Percentiles rank a stretch among this genome's conserved stretches.
phyloP scores from a whole-genome alignment of 2,113 vertebrate genomes.

The Anolis carolinensis region DNA sequence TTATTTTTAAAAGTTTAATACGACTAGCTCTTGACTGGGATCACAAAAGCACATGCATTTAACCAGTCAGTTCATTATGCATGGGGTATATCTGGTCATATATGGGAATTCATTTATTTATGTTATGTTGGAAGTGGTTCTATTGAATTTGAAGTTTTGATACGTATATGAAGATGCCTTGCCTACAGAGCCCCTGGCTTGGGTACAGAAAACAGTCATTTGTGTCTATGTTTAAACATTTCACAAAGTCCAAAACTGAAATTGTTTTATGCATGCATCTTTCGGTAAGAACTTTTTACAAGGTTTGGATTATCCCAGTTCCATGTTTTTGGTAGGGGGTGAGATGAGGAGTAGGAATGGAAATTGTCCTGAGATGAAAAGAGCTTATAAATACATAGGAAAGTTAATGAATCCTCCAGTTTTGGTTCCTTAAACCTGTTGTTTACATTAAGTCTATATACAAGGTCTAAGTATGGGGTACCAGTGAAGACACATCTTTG shows the following conservation, averaged over 20 bases:
- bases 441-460: too few relatives aligned
- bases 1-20: background rate
- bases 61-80: background rate
- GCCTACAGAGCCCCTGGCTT: background rate
- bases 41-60: background rate
- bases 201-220: background rate
- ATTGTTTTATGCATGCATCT: background rate
- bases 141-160: too few relatives aligned
- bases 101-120: background rate
- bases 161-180: background rate
- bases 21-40: background rate
- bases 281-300: background rate
- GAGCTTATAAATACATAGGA: conserved; percentile 9
- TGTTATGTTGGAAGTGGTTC: too few relatives aligned
- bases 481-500: background rate
- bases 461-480: too few relatives aligned
- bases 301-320: background rate
- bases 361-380: background rate
- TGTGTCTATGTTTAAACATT: background rate
- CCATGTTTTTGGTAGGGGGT: background rate
- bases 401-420: background rate
- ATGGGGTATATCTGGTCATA: background rate
- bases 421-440: background rate
- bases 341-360: too few relatives aligned
- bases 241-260: background rate